Percentiles rank a stretch among this genome's conserved stretches.
These are phyloP conservation scores for Pantherophis vulpinus DNA, from an alignment of 2,797 vertebrate species.

Conservation along the genomic window DNA sequence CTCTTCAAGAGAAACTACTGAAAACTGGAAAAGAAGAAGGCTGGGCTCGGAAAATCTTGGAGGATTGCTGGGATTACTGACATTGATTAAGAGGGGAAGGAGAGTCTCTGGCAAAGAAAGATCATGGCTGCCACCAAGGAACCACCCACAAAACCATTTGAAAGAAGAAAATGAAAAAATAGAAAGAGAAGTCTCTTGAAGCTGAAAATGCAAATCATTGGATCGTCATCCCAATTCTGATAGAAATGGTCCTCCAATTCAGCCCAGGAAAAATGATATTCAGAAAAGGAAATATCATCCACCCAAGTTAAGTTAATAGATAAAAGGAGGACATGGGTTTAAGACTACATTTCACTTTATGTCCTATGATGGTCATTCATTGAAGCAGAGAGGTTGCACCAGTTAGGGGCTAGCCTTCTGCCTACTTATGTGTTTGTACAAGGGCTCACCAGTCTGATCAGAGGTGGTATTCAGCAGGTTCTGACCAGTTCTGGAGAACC, in stretches of 20 bases:
- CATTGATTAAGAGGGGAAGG: not conserved
- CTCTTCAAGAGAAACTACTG: not conserved
- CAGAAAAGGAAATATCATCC: not conserved
- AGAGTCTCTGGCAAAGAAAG: not conserved
- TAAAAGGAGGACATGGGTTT: not conserved
- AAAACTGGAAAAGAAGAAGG: not conserved
- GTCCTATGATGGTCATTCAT: not conserved
- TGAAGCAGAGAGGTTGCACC: not conserved
- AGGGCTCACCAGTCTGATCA: not conserved
- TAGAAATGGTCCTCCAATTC: not conserved
- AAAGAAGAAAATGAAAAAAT: not conserved
- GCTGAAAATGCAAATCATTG: not conserved
- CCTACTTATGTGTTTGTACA: not conserved
- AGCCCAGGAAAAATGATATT: not conserved
- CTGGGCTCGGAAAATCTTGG: not conserved
- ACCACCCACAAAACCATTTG: not conserved
- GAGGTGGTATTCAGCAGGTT: too few species aligned
- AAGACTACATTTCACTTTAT: not conserved
- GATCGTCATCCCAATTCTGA: not conserved
- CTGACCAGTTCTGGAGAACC: too few species aligned
- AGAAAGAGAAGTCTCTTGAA: not conserved
- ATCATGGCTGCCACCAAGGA: not conserved
- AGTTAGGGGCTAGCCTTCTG: not conserved
- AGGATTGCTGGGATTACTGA: not conserved
- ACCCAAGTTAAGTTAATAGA: not conserved